Evolutionary conservation across 2,888 invertebrate species (phyloP).

Genomic region (Cheilosia variabilis): DNA sequence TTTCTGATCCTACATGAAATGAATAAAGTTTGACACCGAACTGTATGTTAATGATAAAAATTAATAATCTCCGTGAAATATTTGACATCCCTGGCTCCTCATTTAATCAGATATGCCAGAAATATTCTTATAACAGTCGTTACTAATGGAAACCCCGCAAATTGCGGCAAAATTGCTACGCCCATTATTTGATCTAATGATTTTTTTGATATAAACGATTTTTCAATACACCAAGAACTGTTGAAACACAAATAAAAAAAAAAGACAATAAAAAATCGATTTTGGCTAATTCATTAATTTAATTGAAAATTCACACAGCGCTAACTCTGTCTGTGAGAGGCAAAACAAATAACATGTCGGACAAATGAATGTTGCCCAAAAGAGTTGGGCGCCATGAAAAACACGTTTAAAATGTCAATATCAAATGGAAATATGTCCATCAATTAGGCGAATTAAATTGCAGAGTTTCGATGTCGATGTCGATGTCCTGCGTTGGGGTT

Average conservation of each 20-base stretch:
- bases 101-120: no score
- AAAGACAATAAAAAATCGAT: background rate
- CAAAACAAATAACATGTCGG: background rate
- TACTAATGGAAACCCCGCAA: no score
- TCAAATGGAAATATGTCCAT: background rate
- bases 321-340: background rate
- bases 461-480: conserved; percentile 6
- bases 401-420: conserved; percentile 2
- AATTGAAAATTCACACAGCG: conserved; percentile 5
- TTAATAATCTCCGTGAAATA: no score
- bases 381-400: background rate
- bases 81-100: no score
- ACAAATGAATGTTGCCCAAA: background rate
- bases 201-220: no score
- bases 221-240: background rate
- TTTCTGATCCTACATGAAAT: no score
- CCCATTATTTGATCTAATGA: no score
- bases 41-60: no score
- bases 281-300: background rate
- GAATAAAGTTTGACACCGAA: no score
- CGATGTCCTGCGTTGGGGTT: background rate
- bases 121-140: no score
- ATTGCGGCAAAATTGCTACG: no score
- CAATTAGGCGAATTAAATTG: conserved; percentile 21
- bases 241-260: no score